phyloP scores from a whole-genome alignment of 2,797 vertebrate species.

The Cuculus canorus region DNA sequence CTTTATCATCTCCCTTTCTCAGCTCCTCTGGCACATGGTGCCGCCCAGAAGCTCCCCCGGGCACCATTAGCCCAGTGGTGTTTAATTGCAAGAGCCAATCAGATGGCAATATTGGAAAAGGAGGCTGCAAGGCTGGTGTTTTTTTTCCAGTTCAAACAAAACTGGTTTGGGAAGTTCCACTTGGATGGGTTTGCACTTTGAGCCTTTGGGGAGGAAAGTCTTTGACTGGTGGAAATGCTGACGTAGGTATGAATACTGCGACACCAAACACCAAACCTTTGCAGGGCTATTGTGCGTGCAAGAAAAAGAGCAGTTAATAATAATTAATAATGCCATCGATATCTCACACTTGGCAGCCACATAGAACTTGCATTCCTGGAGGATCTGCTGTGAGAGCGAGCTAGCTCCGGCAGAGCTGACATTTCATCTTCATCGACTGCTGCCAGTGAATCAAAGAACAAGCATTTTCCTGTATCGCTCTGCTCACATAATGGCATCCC shows the following conservation, averaged over 20 bases:
- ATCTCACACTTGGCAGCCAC: not conserved
- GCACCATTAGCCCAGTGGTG: not conserved
- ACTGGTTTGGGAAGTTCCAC: not conserved
- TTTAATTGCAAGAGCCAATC: not conserved
- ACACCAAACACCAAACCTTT: not conserved
- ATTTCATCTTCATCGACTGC: not conserved
- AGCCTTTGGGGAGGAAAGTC: not conserved
- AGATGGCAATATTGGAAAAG: fast-evolving
- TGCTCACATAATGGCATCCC: fast-evolving
- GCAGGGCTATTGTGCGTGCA: not conserved
- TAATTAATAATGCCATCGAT: not conserved
- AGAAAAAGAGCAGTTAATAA: not conserved
- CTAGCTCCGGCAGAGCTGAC: not conserved
- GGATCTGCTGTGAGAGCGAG: not conserved
- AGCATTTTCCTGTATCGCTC: not conserved
- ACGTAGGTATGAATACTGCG: fast-evolving
- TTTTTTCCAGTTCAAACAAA: not conserved
- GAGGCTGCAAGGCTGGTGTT: not conserved
- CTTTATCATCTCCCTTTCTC: fast-evolving
- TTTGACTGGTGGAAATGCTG: fast-evolving
- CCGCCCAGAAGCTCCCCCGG: not conserved
- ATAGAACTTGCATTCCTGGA: not conserved
- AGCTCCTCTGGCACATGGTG: fast-evolving
- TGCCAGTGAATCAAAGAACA: not conserved
- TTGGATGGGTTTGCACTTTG: fast-evolving